A percentile compares a stretch with the other conserved stretches of the same genome.
Evolutionary conservation across 64 coral and sea anemone species (phyloP).

Genomic region (Actinia equina): DNA sequence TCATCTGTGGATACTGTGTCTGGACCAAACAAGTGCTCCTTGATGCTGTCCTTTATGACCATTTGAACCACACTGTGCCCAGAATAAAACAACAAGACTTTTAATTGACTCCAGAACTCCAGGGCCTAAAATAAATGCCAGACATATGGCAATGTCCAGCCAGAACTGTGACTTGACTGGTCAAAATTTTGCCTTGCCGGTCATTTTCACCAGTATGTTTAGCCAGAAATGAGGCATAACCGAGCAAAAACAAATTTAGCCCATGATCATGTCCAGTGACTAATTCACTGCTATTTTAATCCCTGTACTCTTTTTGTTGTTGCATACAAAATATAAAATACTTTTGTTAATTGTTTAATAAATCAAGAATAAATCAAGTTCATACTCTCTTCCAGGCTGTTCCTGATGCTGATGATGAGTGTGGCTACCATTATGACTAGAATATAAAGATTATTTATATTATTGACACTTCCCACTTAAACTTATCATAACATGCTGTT

Average conservation of each 20-base stretch:
- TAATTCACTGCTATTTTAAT: no score
- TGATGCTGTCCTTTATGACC: constrained; percentile 69
- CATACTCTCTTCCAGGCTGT: not conserved
- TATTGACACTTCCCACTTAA: not conserved
- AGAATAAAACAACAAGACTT: not conserved
- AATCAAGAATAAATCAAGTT: not conserved
- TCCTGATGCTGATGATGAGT: not conserved
- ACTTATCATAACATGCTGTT: no score
- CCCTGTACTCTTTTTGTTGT: no score
- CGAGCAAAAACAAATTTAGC: no score
- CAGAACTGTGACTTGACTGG: no score
- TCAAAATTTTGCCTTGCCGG: not conserved
- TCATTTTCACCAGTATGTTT: not conserved
- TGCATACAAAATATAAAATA: no score
- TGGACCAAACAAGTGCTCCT: constrained; percentile 81
- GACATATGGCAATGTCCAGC: no score
- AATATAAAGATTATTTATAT: not conserved
- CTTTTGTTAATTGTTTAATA: not conserved
- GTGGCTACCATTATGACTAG: not conserved
- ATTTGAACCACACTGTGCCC: constrained; percentile 50
- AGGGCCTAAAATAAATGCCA: no score
- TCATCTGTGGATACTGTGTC: constrained; percentile 70
- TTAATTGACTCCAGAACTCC: no score
- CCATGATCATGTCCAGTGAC: no score
- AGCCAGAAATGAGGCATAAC: no score